Evolutionary conservation across 2,113 vertebrate species (phyloP).

Genomic region (Passer domesticus): DNA sequence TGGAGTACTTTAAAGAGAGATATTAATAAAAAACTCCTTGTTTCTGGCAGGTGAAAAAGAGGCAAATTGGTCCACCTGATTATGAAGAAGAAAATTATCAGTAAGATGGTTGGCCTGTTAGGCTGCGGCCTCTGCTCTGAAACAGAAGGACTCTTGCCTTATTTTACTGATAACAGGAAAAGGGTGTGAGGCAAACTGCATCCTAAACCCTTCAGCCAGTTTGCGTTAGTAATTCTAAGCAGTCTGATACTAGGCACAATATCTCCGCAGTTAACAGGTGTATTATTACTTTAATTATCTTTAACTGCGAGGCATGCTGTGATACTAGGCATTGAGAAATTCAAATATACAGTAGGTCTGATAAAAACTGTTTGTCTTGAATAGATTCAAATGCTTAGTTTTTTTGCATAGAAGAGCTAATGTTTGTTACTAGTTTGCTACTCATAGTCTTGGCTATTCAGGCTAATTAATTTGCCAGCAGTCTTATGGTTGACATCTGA

Average conservation of each 20-base stretch:
- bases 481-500: neutral
- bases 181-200: conserved; percentile 1
- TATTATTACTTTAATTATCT: conserved; percentile 49
- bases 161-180: conserved; percentile 17
- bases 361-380: conserved; percentile 9
- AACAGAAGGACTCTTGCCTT: neutral
- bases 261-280: conserved; percentile 34
- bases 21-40: neutral
- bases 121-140: neutral
- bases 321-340: conserved; percentile 53
- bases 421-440: neutral
- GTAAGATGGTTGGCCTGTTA: neutral
- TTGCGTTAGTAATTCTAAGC: conserved; percentile 39
- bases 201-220: neutral
- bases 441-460: neutral
- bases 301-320: conserved; percentile 51
- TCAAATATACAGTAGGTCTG: neutral
- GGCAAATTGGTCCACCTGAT: neutral
- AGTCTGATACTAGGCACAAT: neutral
- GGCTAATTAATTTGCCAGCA: neutral
- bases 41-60: neutral
- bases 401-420: neutral
- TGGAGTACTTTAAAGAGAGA: neutral
- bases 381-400: neutral
- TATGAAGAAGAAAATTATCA: neutral